Percentiles rank a stretch among this genome's conserved stretches.
Conservation (phyloP, 2,888 invertebrate genomes). For the Phlogophora meticulosa region DNA sequence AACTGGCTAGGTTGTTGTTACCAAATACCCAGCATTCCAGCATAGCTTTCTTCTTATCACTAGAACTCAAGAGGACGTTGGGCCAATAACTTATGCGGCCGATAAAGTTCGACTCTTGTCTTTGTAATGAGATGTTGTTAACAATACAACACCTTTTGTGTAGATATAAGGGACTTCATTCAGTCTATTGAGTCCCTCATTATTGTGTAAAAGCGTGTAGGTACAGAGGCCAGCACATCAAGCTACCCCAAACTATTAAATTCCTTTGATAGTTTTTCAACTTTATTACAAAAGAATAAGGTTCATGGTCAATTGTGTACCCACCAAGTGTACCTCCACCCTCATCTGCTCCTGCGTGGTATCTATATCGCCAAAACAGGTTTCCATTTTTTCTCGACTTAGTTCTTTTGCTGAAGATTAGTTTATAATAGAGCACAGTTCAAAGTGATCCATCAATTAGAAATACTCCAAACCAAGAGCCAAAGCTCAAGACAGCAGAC, state of each 20-base stretch:
- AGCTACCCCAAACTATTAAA: no score
- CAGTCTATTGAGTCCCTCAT: neutral
- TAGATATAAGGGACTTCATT: neutral
- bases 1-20: no score
- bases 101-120: constrained; percentile 46
- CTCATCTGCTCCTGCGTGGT: no score
- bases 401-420: no score
- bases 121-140: constrained; percentile 10
- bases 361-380: no score
- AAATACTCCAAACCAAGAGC: neutral
- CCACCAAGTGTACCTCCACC: no score
- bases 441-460: no score
- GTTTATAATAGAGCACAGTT: no score
- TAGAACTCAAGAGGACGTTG: constrained; percentile 48
- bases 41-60: constrained; percentile 42
- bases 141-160: constrained; percentile 41
- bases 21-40: constrained; percentile 29
- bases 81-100: constrained; percentile 28
- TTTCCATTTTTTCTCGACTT: no score
- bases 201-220: neutral
- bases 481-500: neutral
- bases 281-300: no score
- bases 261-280: neutral
- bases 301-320: no score
- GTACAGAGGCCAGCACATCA: no score